A percentile compares a stretch with the other conserved stretches of the same genome.
These are phyloP conservation scores for Oxycera nigricornis DNA, from an alignment of 2,888 invertebrate genomes.

Conservation along the genomic window DNA sequence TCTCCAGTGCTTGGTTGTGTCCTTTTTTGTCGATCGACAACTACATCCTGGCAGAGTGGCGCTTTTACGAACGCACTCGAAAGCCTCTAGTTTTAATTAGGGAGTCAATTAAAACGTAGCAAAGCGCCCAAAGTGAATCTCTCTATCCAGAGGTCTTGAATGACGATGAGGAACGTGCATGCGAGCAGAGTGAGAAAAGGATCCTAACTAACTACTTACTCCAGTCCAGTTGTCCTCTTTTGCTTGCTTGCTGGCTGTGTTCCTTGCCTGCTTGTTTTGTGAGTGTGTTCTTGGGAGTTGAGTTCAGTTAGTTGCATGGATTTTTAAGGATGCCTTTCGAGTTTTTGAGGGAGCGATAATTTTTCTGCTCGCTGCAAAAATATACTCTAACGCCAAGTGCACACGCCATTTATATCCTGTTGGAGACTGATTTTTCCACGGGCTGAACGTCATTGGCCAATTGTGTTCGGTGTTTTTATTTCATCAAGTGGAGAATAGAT, in stretches of 20 bases:
- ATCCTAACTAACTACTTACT: constrained; percentile 34
- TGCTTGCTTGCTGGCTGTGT: background rate
- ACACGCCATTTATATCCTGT: constrained; percentile 19
- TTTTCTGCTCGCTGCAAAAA: background rate
- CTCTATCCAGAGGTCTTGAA: constrained; percentile 24
- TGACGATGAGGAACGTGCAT: background rate
- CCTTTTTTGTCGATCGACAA: background rate
- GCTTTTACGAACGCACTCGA: constrained; percentile 24
- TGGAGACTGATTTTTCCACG: constrained; percentile 21
- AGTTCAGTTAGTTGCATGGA: background rate
- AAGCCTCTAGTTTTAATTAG: constrained; percentile 45
- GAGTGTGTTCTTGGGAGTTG: background rate
- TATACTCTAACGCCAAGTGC: background rate
- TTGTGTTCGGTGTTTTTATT: constrained; percentile 25
- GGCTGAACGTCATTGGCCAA: constrained; percentile 30
- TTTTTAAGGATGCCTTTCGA: constrained; percentile 13
- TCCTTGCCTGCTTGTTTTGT: background rate
- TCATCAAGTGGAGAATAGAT: background rate
- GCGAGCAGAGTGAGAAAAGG: constrained; percentile 17
- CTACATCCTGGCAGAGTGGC: background rate
- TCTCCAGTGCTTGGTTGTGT: background rate
- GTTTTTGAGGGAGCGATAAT: background rate
- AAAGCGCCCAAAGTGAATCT: constrained; percentile 35
- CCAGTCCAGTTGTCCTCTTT: constrained; percentile 18
- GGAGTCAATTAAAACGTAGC: constrained; percentile 47